These are phyloP conservation scores for Paraescarpia echinospica DNA, from an alignment of 1,140 invertebrate genomes.

Conservation along the genomic window DNA sequence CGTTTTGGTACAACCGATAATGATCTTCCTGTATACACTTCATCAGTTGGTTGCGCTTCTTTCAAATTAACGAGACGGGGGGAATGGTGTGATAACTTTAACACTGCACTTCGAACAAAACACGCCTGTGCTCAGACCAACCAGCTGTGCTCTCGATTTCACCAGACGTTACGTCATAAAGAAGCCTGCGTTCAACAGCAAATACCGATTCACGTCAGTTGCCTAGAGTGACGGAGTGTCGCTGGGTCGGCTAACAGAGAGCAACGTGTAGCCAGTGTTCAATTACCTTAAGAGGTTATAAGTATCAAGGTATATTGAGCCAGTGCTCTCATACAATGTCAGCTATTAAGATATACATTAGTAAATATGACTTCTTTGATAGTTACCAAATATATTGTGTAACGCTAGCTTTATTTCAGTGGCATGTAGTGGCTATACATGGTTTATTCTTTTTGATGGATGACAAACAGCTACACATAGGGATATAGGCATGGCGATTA, in stretches of 20 bases:
- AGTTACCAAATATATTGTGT: neutral
- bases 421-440: neutral
- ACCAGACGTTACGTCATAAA: neutral
- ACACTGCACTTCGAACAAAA: neutral
- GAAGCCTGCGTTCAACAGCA: neutral
- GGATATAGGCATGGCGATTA: neutral
- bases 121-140: neutral
- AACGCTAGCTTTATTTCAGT: neutral
- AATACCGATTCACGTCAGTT: neutral
- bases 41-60: neutral
- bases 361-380: neutral
- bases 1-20: neutral
- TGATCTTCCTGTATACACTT: neutral
- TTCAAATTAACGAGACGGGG: neutral
- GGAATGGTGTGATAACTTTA: neutral
- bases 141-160: neutral
- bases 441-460: neutral
- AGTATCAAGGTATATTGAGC: neutral
- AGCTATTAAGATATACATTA: neutral
- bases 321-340: neutral
- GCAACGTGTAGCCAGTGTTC: neutral
- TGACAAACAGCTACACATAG: neutral
- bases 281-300: neutral
- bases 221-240: neutral
- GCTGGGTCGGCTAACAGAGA: neutral